Percentiles rank a stretch among this genome's conserved stretches.
Evolutionary conservation across 35 echinoderm and acorn worm species (phyloP).

Genomic region (Apostichopus japonicus): DNA sequence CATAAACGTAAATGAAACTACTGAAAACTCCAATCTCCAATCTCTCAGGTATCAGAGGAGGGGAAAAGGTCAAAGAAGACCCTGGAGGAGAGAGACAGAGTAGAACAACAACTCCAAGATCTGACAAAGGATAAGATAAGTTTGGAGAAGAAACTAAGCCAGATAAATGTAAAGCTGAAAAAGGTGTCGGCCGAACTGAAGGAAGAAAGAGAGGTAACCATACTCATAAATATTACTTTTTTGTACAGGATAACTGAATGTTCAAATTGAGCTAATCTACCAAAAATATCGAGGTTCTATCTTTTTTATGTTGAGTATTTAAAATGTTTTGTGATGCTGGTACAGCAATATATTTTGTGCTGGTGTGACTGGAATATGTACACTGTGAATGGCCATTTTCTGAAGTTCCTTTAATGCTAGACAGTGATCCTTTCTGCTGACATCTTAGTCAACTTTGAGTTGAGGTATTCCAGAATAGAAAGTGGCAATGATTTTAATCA

Average conservation of each 20-base stretch:
- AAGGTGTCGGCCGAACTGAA: conserved; percentile 59
- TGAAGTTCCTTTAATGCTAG: too few species aligned
- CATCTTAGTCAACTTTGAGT: too few species aligned
- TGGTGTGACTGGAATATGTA: too few species aligned
- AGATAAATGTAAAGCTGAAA: conserved; percentile 68
- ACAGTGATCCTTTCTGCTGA: too few species aligned
- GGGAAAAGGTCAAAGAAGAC: conserved; percentile 82
- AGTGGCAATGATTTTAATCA: too few species aligned
- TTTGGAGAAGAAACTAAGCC: conserved; percentile 74
- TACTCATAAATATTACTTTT: background rate
- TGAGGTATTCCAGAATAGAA: too few species aligned
- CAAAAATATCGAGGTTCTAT: conserved; percentile 8
- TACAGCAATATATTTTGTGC: background rate
- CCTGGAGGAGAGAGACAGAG: conserved; percentile 80
- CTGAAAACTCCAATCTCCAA: background rate
- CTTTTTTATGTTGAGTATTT: conserved; percentile 2
- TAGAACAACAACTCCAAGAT: conserved; percentile 72
- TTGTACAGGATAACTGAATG: conserved; percentile 15
- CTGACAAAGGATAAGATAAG: conserved; percentile 71
- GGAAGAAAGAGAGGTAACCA: conserved; percentile 86
- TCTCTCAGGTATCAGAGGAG: conserved; percentile 77
- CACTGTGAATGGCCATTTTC: too few species aligned
- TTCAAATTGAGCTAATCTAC: conserved; percentile 6
- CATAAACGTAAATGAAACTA: background rate
- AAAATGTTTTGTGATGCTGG: background rate